phyloP scores from a whole-genome alignment of 2,888 invertebrate species.

The Chironomus riparius region DNA sequence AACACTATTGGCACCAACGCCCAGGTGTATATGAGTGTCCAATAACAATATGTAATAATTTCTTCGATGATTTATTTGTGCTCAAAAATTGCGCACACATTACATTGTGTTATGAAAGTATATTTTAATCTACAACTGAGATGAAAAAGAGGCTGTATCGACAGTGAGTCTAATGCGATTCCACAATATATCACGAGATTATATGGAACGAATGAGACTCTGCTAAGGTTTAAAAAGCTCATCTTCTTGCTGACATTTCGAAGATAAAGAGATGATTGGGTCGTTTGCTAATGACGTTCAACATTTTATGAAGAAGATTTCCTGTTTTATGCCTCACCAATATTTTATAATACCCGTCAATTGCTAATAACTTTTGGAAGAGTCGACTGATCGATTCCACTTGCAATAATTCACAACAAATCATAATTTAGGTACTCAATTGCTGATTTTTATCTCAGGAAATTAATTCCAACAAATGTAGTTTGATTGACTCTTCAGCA shows the following conservation, averaged over 20 bases:
- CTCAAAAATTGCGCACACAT: neutral
- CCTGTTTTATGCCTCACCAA: no score
- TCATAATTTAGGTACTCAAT: neutral
- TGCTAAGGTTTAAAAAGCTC: no score
- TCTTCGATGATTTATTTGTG: neutral
- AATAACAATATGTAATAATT: neutral
- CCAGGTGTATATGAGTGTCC: neutral
- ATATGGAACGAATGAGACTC: neutral
- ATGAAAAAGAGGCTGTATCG: neutral
- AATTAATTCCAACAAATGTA: neutral
- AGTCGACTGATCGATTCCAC: no score
- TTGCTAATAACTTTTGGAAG: no score
- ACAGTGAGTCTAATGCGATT: neutral
- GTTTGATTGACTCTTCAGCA: neutral
- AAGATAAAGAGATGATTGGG: no score
- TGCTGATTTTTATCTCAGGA: neutral
- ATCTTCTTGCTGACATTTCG: no score
- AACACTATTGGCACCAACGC: neutral
- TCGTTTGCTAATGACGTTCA: no score
- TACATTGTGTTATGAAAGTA: neutral
- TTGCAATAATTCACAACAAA: no score
- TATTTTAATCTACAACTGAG: neutral
- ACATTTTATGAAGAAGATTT: no score
- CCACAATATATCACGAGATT: neutral
- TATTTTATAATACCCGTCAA: no score